Base-by-base conservation (phyloP, 2,113 vertebrate genomes). In the Hypocryptadius cinnamomeus region DNA sequence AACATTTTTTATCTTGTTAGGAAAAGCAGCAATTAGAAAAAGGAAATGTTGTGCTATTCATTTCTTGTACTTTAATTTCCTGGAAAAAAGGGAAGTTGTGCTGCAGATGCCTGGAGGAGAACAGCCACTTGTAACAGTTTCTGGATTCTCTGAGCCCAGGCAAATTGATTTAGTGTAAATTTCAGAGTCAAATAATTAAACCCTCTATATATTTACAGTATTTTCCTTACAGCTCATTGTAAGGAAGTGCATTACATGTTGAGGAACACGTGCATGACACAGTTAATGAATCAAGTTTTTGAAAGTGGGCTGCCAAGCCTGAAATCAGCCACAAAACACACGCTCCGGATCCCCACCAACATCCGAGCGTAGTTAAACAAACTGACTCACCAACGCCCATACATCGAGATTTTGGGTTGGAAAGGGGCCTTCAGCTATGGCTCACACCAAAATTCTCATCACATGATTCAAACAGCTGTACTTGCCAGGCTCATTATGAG, bases 171-270 rank as follows among this genome's bases (percentile, higher is more conserved):
- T 23, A 37, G 10, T 54, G 19, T 17, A 30, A 45, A 69, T 65
- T 47, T 82, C 56, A 74, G 27, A 69, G 20, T 18, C 31, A 87
- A 74, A 42, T 21, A 71, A 56, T 60, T 54, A 1, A 64, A 70
- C 3, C 1, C 1, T 2, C 11, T 48, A 45, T 47, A 56, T 6
- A 23, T 9, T 59, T 8, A 35, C 1, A 44, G 8, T 6, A 44
- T 48, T 79, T 76, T 44, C 24, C 28, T 63, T 23, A 5, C 10
- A 60, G 31, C 11, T 33, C 11, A 19, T 5, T 12, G 37, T 33
- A 51, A 60, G 14, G 54, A 70, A 61, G 23, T 2, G 9, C 20
- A 35, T 23, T 25, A 47, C 27, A 31, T 6, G 30, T 28, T 51
- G 57, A 53, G 24, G 27, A 72, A 77, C 30, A n/a, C 3, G 6